Percentiles rank a stretch among this genome's conserved stretches.
Conservation (phyloP, 2,113 vertebrate genomes). For the Urocolius indicus region DNA sequence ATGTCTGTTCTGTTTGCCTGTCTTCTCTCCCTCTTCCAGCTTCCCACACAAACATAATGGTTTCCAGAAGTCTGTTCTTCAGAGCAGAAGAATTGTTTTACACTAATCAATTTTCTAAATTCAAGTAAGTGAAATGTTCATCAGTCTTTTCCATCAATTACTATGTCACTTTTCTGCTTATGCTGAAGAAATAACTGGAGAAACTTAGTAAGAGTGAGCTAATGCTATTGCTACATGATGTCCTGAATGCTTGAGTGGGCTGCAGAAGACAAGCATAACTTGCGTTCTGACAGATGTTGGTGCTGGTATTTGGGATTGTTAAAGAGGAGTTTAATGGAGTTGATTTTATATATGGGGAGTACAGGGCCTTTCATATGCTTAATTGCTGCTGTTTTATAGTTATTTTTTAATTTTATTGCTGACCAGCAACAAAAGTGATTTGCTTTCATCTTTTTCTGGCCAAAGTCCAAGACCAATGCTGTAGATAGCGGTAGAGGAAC, state of each 20-base stretch:
- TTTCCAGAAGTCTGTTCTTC: not conserved
- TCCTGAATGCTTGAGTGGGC: not conserved
- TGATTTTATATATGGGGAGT: not conserved
- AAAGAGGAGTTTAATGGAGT: not conserved
- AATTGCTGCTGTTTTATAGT: not conserved
- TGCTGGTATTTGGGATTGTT: not conserved
- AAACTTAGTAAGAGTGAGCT: not conserved
- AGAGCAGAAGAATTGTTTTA: not conserved
- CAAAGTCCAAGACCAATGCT: fast-evolving
- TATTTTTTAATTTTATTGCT: not conserved
- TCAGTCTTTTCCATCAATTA: not conserved
- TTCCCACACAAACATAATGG: not conserved
- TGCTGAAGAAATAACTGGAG: not conserved
- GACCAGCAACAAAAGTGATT: not conserved
- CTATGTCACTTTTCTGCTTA: not conserved
- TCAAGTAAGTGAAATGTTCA: not conserved
- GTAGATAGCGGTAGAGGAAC: fast-evolving
- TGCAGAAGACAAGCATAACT: not conserved
- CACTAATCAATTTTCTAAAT: not conserved
- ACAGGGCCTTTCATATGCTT: not conserved
- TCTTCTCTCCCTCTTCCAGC: not conserved
- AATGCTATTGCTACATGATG: not conserved
- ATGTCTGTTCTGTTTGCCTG: not conserved
- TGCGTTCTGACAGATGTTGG: not conserved
- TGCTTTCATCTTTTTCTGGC: not conserved